phyloP scores from a whole-genome alignment of 2,113 vertebrate species.

The Prolemur simus region DNA sequence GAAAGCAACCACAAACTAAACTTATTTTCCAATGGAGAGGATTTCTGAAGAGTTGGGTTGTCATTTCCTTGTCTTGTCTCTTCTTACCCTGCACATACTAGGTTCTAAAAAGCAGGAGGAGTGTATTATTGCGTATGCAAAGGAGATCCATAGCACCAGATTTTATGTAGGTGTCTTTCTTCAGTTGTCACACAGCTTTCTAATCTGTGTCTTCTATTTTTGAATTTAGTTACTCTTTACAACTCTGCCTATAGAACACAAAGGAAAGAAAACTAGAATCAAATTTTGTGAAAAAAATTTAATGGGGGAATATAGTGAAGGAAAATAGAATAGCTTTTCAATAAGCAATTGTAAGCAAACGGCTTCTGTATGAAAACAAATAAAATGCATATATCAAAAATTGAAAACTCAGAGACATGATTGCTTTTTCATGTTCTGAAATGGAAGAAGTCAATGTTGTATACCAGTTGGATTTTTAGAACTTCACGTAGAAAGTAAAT shows the following conservation, averaged over 20 bases:
- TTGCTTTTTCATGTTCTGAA: background rate
- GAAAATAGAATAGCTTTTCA: slow-evolving; percentile 13
- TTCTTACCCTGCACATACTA: background rate
- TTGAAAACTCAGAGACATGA: slow-evolving; percentile 2
- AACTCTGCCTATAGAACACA: background rate
- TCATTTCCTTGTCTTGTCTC: background rate
- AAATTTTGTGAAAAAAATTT: background rate
- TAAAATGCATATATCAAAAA: background rate
- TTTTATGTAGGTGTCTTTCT: slow-evolving; percentile 20
- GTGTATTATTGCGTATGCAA: background rate
- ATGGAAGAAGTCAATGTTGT: background rate
- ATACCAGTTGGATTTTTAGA: background rate
- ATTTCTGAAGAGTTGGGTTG: background rate
- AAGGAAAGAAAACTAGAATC: slow-evolving; percentile 18
- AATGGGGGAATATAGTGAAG: background rate
- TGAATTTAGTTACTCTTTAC: background rate
- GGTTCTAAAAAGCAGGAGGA: background rate
- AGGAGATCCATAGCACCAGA: background rate
- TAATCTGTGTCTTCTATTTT: background rate
- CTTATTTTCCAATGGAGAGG: background rate
- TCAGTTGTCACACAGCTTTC: background rate
- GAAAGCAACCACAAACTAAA: background rate
- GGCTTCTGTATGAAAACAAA: slow-evolving; percentile 51
- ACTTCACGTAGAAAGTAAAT: background rate
- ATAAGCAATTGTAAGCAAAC: slow-evolving; percentile 16